phyloP scores from a whole-genome alignment of 2,113 vertebrate species.

The Coryphaenoides rupestris region DNA sequence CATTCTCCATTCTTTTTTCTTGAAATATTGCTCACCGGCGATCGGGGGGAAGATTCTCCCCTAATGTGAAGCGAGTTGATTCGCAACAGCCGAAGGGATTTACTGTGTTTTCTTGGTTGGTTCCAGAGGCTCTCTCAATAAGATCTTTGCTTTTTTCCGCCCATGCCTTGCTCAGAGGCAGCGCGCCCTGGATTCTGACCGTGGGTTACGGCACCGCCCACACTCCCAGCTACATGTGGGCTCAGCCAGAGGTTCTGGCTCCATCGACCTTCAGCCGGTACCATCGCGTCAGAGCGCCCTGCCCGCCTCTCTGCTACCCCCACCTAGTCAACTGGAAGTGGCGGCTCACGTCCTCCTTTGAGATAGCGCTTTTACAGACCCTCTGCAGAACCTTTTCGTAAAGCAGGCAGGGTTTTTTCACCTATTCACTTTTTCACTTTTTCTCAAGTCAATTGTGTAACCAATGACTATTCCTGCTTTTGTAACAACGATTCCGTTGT shows the following conservation, averaged over 20 bases:
- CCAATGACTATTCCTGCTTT: not conserved
- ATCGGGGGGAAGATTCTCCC: too few relatives aligned
- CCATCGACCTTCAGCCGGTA: conserved; percentile 15
- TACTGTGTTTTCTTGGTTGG: too few relatives aligned
- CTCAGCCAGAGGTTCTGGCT: conserved; percentile 53
- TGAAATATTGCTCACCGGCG: too few relatives aligned
- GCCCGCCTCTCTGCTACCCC: not conserved
- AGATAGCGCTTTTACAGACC: conserved; percentile 46
- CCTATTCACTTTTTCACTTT: too few relatives aligned
- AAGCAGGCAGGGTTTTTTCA: too few relatives aligned
- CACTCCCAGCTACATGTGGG: conserved; percentile 35
- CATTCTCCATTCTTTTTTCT: too few relatives aligned
- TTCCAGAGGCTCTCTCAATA: too few relatives aligned
- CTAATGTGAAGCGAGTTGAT: not conserved
- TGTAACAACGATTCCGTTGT: not conserved
- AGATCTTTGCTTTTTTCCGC: too few relatives aligned
- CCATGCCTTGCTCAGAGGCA: not conserved
- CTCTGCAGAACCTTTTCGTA: conserved; percentile 63
- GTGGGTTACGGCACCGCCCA: not conserved
- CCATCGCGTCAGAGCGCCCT: conserved; percentile 14
- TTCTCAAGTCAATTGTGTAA: not conserved
- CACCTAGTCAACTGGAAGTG: conserved; percentile 63
- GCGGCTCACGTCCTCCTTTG: conserved; percentile 48
- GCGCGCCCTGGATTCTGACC: conserved; percentile 24
- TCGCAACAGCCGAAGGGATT: not conserved